phyloP scores from a whole-genome alignment of 2,888 invertebrate species.

The Cheilosia variabilis region DNA sequence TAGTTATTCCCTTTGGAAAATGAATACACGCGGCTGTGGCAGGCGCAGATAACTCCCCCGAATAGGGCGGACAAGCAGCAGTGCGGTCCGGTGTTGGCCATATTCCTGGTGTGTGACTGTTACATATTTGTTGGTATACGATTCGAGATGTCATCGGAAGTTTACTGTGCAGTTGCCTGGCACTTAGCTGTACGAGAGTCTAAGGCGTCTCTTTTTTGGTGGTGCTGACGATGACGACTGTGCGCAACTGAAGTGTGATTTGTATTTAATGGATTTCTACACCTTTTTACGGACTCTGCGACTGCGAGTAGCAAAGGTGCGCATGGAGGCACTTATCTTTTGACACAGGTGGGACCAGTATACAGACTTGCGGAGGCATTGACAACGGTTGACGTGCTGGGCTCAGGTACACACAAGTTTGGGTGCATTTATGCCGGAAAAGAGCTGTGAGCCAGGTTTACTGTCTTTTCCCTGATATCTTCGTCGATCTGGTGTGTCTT shows the following conservation, averaged over 20 bases:
- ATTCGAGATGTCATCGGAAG: constrained; percentile 73
- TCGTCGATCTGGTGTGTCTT: too few species aligned
- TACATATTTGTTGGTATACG: constrained; percentile 60
- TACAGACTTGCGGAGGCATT: constrained; percentile 2
- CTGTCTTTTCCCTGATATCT: too few species aligned
- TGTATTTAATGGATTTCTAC: constrained; percentile 75
- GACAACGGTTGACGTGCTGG: constrained; percentile 35
- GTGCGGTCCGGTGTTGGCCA: constrained; percentile 12
- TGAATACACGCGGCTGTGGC: constrained; percentile 76
- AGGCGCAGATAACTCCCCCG: constrained; percentile 73
- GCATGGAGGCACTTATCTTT: constrained; percentile 50
- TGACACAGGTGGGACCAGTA: constrained; percentile 68
- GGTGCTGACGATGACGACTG: constrained; percentile 60
- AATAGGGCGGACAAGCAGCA: constrained; percentile 66
- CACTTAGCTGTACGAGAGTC: constrained; percentile 53
- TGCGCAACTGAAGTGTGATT: constrained; percentile 69
- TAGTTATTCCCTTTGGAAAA: constrained; percentile 83
- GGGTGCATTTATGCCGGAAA: constrained; percentile 61
- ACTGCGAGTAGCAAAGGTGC: constrained; percentile 2
- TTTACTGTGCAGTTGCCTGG: constrained; percentile 68
- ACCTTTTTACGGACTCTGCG: constrained; percentile 54
- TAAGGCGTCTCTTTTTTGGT: constrained; percentile 47
- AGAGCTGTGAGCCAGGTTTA: constrained; percentile 2
- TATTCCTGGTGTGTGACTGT: too few species aligned
- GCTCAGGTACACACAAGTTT: constrained; percentile 37